Evolutionary conservation across 2,113 vertebrate species (phyloP).

Genomic region (Gulo gulo): DNA sequence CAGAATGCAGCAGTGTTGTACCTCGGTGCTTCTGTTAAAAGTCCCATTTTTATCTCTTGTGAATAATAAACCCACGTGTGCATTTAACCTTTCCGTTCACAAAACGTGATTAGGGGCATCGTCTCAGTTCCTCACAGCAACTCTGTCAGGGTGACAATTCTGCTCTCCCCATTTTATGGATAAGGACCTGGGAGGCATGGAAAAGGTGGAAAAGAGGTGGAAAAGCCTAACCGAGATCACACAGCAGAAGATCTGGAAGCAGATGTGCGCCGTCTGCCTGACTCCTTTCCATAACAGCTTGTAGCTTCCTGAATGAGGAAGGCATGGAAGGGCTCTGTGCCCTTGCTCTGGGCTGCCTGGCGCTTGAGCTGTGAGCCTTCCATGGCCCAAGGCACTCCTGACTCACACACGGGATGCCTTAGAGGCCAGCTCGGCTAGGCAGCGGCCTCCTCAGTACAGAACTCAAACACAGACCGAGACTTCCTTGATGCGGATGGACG

Average conservation of each 20-base stretch:
- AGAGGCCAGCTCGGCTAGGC: neutral
- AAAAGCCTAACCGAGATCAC: neutral
- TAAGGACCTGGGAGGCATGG: neutral
- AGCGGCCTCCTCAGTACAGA: neutral
- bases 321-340: neutral
- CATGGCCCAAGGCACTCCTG: neutral
- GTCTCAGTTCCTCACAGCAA: neutral
- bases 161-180: neutral
- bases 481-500: neutral
- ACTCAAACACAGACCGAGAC: neutral
- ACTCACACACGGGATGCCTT: neutral
- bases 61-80: neutral
- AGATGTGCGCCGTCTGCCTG: neutral
- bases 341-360: neutral
- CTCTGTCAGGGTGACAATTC: neutral
- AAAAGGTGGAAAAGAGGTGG: too few species aligned
- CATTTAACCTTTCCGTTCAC: neutral
- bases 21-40: neutral
- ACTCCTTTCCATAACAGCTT: neutral
- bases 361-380: neutral
- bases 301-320: neutral
- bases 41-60: neutral
- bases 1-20: neutral
- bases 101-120: neutral
- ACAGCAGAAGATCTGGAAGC: neutral